Evolutionary conservation across 2,888 invertebrate genomes (phyloP).

Genomic region (Nebria brevicollis): DNA sequence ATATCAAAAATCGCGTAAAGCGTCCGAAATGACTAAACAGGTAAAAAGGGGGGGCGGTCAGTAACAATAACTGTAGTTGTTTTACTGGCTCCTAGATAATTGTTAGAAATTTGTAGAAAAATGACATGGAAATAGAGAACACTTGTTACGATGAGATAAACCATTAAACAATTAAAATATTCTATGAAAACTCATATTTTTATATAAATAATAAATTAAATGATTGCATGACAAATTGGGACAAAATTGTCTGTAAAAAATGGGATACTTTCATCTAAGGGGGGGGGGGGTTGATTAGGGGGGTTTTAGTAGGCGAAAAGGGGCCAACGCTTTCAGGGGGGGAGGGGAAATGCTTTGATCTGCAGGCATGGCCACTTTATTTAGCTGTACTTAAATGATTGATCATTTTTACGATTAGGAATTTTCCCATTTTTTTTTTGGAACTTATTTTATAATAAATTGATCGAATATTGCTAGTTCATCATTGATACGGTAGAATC

Average conservation of each 20-base stretch:
- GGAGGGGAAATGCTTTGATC: too few relatives aligned
- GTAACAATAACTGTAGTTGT: neutral
- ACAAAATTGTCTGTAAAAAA: neutral
- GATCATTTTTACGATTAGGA: neutral
- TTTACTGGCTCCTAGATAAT: neutral
- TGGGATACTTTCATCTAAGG: neutral
- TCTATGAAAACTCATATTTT: neutral
- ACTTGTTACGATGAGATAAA: neutral
- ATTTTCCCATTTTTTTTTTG: neutral
- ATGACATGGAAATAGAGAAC: neutral
- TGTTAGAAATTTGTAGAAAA: neutral
- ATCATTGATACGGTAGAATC: neutral
- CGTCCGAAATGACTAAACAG: neutral
- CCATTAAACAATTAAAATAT: neutral
- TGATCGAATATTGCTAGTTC: neutral
- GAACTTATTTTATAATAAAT: neutral
- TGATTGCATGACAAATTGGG: neutral
- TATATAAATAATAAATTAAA: slow-evolving; percentile 1
- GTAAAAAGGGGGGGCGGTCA: neutral
- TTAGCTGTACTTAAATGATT: neutral
- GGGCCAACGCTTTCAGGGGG: too few relatives aligned
- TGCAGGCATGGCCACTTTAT: neutral
- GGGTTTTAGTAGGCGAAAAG: too few relatives aligned
- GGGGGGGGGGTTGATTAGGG: neutral
- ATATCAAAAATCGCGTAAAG: neutral